phyloP scores from a whole-genome alignment of 2,888 invertebrate species.

The Oligia latruncula region DNA sequence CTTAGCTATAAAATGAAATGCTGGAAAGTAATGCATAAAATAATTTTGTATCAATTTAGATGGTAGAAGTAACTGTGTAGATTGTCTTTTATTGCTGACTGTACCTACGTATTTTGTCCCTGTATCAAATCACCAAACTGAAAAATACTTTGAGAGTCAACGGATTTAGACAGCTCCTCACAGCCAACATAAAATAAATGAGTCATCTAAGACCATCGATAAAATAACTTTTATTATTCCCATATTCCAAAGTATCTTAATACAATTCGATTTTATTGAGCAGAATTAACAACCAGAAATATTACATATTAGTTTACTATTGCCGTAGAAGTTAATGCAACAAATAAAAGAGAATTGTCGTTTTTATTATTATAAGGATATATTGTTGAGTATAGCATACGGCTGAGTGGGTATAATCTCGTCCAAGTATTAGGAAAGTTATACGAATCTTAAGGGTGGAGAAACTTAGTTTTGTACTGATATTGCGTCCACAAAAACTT shows the following conservation, averaged over 20 bases:
- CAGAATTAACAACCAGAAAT: constrained; percentile 86
- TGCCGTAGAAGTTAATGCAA: constrained; percentile 83
- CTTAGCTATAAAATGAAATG: not conserved
- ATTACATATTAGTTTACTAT: constrained; percentile 77
- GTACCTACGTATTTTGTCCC: not conserved
- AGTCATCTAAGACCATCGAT: constrained; percentile 40
- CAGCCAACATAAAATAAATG: constrained; percentile 39
- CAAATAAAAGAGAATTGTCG: constrained; percentile 85
- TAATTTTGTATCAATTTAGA: no score
- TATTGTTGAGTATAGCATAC: constrained; percentile 79
- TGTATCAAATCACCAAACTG: not conserved
- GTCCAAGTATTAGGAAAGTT: constrained; percentile 88
- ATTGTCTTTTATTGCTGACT: not conserved
- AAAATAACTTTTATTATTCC: constrained; percentile 61
- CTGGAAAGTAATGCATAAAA: not conserved
- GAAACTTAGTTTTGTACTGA: constrained; percentile 82
- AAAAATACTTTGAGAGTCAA: not conserved
- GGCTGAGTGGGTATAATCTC: constrained; percentile 84
- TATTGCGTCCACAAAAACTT: constrained; percentile 86
- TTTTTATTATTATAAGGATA: constrained; percentile 86
- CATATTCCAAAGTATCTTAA: constrained; percentile 64
- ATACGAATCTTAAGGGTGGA: constrained; percentile 83
- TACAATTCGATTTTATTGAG: constrained; percentile 83
- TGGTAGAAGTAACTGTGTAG: no score
- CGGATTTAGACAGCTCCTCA: not conserved